These are phyloP conservation scores for Psilopsiagon aymara DNA, from an alignment of 2,113 vertebrate species.

Conservation along the genomic window DNA sequence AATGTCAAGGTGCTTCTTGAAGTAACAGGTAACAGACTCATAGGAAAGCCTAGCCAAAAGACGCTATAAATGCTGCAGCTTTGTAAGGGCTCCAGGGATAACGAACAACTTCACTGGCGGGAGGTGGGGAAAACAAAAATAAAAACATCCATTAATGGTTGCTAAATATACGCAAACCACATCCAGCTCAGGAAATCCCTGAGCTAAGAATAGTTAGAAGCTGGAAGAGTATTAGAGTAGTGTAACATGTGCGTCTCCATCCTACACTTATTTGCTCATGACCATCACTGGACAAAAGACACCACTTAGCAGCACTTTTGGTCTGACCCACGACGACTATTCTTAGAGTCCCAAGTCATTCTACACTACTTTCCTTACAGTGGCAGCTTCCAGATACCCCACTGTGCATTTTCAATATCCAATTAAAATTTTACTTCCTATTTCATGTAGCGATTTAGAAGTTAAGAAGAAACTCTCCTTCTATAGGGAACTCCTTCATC, in stretches of 20 bases:
- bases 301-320: fast-evolving
- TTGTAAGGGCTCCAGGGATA: not conserved
- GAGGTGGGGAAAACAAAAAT: not conserved
- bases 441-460: not conserved
- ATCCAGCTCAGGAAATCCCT: constrained; percentile 70
- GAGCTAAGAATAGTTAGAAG: constrained; percentile 58
- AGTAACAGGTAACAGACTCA: not conserved
- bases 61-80: not conserved
- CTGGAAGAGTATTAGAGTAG: constrained; percentile 45
- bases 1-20: not conserved
- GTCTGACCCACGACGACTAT: not conserved
- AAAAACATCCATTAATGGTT: constrained; percentile 59
- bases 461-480: not conserved
- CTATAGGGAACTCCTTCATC: not conserved
- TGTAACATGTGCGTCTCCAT: not conserved
- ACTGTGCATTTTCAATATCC: not conserved
- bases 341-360: not conserved
- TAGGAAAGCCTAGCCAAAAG: not conserved
- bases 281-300: not conserved
- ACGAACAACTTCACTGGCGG: not conserved
- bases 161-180: constrained; percentile 67
- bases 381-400: not conserved
- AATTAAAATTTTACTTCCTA: not conserved
- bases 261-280: not conserved
- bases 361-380: not conserved